phyloP scores from a whole-genome alignment of 2,888 invertebrate species.

The Luperina testacea region DNA sequence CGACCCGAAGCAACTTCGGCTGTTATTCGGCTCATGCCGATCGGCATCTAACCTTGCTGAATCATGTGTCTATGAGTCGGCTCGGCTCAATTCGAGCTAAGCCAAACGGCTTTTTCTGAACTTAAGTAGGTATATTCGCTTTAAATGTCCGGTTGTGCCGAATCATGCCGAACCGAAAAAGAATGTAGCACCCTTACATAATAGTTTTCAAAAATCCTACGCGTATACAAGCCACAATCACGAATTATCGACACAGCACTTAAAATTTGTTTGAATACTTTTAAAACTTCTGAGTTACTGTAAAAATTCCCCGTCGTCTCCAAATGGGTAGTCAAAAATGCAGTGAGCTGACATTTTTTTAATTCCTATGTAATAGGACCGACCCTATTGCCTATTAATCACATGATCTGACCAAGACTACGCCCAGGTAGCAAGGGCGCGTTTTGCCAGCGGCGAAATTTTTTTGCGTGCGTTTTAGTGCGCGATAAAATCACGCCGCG shows the following conservation, averaged over 20 bases:
- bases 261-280: too few relatives aligned
- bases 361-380: background rate
- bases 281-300: background rate
- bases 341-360: background rate
- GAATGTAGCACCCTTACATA: background rate
- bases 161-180: background rate
- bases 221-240: conserved; percentile 22
- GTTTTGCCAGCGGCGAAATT: background rate
- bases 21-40: background rate
- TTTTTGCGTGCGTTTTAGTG: too few relatives aligned
- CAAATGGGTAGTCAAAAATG: background rate
- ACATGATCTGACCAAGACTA: background rate
- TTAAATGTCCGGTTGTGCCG: too few relatives aligned
- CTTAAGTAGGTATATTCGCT: background rate
- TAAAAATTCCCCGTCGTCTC: background rate
- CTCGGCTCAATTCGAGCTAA: background rate
- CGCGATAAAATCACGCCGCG: background rate
- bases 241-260: background rate
- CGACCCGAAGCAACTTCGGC: too few relatives aligned
- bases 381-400: background rate
- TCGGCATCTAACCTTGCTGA: background rate
- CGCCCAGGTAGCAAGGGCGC: too few relatives aligned
- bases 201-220: conserved; percentile 10
- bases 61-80: background rate
- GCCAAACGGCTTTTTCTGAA: background rate